Conservation (phyloP, 2,888 invertebrate genomes). For the Helicoverpa assulta region DNA sequence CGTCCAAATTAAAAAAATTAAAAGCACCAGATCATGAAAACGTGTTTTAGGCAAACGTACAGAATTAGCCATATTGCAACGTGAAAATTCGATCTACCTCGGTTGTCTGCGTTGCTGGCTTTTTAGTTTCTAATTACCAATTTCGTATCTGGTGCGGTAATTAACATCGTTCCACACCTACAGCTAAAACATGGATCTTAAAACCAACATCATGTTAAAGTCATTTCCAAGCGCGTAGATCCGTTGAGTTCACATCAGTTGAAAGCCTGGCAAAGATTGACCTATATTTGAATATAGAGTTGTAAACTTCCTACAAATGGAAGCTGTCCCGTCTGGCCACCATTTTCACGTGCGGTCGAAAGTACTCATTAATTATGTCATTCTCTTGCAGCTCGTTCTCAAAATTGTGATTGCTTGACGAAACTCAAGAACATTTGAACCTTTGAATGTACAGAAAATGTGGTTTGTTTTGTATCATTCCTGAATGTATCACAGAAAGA, state of each 20-base stretch:
- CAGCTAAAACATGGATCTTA: conserved; percentile 19
- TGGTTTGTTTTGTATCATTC: not conserved
- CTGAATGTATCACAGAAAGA: conserved; percentile 24
- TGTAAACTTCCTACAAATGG: conserved; percentile 25
- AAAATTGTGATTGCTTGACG: not conserved
- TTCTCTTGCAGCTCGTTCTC: not conserved
- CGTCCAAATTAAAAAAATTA: too few species aligned
- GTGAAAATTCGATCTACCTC: conserved; percentile 23
- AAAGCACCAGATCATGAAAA: not conserved
- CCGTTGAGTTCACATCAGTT: conserved; percentile 7
- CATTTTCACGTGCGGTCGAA: conserved; percentile 1
- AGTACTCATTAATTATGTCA: conserved; percentile 14
- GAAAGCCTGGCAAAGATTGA: conserved; percentile 27
- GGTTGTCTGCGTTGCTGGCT: conserved; percentile 19
- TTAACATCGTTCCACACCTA: conserved; percentile 11
- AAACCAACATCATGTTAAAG: conserved; percentile 11
- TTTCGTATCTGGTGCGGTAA: conserved; percentile 24
- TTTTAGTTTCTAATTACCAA: conserved; percentile 48
- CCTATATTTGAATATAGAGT: conserved; percentile 43
- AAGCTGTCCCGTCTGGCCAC: conserved; percentile 21
- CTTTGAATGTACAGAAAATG: not conserved
- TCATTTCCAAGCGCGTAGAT: conserved; percentile 16
- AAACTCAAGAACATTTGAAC: not conserved
- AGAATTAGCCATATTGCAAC: conserved; percentile 23
- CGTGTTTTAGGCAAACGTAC: not conserved